phyloP scores from a whole-genome alignment of 2,113 vertebrate genomes.

The Merops nubicus region DNA sequence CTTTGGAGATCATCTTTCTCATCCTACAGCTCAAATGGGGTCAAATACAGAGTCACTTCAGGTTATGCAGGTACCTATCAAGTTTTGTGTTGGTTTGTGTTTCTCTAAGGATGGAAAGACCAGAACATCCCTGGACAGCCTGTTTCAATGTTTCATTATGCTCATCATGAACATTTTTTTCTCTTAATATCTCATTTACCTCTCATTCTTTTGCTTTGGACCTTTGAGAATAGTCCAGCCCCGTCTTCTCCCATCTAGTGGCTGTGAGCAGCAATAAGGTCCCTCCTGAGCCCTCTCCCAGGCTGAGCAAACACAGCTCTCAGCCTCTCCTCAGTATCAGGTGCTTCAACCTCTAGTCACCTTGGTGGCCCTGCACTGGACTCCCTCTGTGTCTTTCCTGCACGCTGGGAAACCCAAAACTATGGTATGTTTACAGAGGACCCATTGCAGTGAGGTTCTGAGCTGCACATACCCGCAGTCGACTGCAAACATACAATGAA shows the following conservation, averaged over 20 bases:
- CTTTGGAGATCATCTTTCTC: neutral
- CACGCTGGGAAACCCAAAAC: neutral
- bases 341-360: neutral
- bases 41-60: neutral
- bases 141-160: neutral
- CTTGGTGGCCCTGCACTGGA: neutral
- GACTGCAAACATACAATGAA: neutral
- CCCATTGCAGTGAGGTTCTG: neutral
- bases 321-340: neutral
- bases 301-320: neutral
- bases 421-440: neutral
- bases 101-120: neutral
- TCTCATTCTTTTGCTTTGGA: neutral
- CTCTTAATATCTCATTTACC: neutral
- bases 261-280: neutral
- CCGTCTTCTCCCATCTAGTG: neutral
- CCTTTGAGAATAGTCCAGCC: neutral
- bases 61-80: neutral
- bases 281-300: neutral
- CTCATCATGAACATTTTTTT: neutral
- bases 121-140: neutral
- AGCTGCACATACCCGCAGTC: neutral
- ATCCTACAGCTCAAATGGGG: neutral
- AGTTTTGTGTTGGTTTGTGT: neutral
- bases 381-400: neutral